Conservation (phyloP, 2,888 invertebrate genomes). For the Habroteleia sp. region DNA sequence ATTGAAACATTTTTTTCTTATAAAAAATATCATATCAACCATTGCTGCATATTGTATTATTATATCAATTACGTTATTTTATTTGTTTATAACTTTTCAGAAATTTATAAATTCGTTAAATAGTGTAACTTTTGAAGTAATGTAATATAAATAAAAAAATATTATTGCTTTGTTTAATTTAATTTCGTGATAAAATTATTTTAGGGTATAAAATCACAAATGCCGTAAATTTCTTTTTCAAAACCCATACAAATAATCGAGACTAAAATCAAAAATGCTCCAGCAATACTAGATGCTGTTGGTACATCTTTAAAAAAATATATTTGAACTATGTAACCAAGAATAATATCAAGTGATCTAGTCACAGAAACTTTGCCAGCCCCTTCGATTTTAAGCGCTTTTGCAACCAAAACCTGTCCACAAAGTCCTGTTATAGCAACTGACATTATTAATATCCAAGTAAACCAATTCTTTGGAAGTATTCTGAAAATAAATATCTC, state of each 20-base stretch:
- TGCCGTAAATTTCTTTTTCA: constrained; percentile 78
- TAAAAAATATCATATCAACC: too few species aligned
- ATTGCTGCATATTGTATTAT: too few species aligned
- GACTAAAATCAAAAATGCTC: constrained; percentile 78
- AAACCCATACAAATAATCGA: constrained; percentile 81
- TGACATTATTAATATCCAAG: constrained; percentile 74
- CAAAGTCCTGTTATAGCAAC: constrained; percentile 79
- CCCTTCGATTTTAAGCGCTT: constrained; percentile 81
- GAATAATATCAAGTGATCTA: constrained; percentile 81
- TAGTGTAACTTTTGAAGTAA: too few species aligned
- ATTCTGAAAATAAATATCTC: constrained; percentile 22
- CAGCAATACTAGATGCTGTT: constrained; percentile 77
- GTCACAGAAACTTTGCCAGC: constrained; percentile 82
- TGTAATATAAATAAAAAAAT: too few species aligned
- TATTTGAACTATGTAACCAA: constrained; percentile 81
- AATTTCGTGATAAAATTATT: too few species aligned
- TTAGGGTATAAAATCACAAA: constrained; percentile 79
- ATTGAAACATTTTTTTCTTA: too few species aligned
- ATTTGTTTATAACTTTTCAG: too few species aligned
- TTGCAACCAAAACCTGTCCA: constrained; percentile 81
- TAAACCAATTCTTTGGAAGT: constrained; percentile 72
- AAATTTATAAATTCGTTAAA: too few species aligned
- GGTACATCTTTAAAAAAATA: constrained; percentile 80
- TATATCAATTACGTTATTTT: too few species aligned
- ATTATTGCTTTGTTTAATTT: constrained; percentile 62